Conservation (phyloP, 2,888 invertebrate species). For the Charanyca ferruginea region DNA sequence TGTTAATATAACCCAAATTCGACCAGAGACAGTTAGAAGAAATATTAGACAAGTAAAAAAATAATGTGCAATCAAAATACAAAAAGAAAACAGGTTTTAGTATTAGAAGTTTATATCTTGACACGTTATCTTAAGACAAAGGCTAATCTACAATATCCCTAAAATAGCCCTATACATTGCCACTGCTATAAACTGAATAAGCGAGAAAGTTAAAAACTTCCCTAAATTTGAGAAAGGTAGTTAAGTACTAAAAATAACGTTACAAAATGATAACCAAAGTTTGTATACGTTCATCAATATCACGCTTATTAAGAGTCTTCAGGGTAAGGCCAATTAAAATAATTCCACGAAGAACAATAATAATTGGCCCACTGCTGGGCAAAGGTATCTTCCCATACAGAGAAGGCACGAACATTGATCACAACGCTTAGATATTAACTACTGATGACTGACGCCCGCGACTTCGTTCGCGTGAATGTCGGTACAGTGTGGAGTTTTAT, state of each 20-base stretch:
- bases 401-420: no score
- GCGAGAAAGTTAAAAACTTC: not conserved
- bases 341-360: no score
- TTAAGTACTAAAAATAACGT: no score
- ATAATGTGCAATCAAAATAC: not conserved
- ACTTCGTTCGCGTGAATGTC: no score
- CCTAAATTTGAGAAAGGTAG: no score
- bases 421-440: no score
- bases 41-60: not conserved
- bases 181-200: not conserved
- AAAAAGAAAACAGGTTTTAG: not conserved
- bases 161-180: not conserved
- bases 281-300: not conserved
- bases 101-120: constrained; percentile 3
- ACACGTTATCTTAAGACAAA: not conserved
- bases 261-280: no score
- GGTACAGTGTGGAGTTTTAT: no score
- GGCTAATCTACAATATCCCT: not conserved
- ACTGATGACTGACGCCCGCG: no score
- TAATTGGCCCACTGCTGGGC: no score
- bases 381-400: no score
- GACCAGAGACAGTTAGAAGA: not conserved
- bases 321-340: not conserved
- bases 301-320: not conserved
- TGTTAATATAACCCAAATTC: not conserved